Conservation (phyloP, 2,888 invertebrate genomes). For the Entomobrya proxima region DNA sequence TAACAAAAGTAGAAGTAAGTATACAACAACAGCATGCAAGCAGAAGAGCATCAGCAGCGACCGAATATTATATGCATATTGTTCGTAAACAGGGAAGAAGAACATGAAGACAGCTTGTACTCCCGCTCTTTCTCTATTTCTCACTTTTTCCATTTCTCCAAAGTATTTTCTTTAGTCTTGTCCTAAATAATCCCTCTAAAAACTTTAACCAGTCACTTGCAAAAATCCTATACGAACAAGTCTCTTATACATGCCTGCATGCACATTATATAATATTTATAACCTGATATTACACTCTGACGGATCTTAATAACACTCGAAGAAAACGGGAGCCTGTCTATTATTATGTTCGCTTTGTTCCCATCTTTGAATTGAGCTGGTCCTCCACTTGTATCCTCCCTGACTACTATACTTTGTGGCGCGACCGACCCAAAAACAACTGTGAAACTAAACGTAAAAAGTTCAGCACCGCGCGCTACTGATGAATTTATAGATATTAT, state of each 20-base stretch:
- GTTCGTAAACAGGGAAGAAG: slow-evolving; percentile 49
- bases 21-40: neutral
- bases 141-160: slow-evolving; percentile 23
- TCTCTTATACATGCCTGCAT: slow-evolving; percentile 11
- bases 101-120: slow-evolving; percentile 46
- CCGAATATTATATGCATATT: slow-evolving; percentile 45
- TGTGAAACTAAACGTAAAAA: slow-evolving; percentile 30
- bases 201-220: slow-evolving; percentile 67
- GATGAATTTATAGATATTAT: slow-evolving; percentile 51
- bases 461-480: slow-evolving; percentile 11
- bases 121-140: slow-evolving; percentile 6
- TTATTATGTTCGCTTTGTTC: slow-evolving; percentile 44
- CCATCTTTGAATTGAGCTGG: slow-evolving; percentile 6
- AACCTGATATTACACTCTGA: slow-evolving; percentile 7
- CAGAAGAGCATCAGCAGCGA: neutral
- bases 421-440: slow-evolving; percentile 25
- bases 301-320: slow-evolving; percentile 31
- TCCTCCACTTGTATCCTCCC: slow-evolving; percentile 7
- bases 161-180: slow-evolving; percentile 61
- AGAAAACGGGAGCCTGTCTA: neutral
- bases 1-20: neutral
- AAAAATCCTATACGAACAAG: slow-evolving; percentile 49
- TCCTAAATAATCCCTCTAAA: slow-evolving; percentile 62
- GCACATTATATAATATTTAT: too few relatives aligned
- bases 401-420: neutral